These are phyloP conservation scores for Argyrosomus japonicus DNA, from an alignment of 2,113 vertebrate species.

Conservation along the genomic window DNA sequence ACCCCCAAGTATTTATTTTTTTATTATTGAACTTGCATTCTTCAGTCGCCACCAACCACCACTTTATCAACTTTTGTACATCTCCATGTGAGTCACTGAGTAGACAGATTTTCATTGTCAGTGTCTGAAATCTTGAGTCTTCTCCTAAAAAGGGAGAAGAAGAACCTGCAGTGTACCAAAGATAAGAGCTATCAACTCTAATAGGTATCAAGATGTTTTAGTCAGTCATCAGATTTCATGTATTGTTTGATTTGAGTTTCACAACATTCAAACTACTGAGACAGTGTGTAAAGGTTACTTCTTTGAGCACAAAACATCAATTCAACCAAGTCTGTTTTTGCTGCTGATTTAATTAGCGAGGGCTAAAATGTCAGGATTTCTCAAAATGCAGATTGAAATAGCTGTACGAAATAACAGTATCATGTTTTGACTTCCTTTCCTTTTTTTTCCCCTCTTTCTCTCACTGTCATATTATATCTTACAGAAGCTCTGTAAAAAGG, in stretches of 20 bases:
- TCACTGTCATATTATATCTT: neutral
- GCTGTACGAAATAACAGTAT: neutral
- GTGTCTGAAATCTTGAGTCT: neutral
- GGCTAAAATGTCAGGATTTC: neutral
- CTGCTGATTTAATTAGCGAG: constrained; percentile 16
- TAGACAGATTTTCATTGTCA: neutral
- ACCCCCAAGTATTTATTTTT: neutral
- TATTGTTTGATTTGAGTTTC: neutral
- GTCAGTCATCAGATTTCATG: constrained; percentile 5
- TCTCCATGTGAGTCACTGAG: neutral
- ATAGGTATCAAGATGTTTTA: neutral
- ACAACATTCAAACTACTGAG: neutral
- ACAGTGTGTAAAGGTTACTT: constrained; percentile 4
- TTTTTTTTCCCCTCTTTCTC: neutral
- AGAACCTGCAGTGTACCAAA: neutral
- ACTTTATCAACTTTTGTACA: neutral
- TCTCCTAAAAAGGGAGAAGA: neutral
- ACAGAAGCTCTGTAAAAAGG: neutral
- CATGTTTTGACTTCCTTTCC: neutral
- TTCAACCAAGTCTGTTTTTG: neutral
- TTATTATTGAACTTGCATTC: neutral
- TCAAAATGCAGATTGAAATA: constrained; percentile 11
- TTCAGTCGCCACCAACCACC: neutral
- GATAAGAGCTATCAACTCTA: neutral
- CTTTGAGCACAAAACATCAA: constrained; percentile 6